Conservation (phyloP, 2,888 invertebrate species). For the Eremobia ochroleuca region DNA sequence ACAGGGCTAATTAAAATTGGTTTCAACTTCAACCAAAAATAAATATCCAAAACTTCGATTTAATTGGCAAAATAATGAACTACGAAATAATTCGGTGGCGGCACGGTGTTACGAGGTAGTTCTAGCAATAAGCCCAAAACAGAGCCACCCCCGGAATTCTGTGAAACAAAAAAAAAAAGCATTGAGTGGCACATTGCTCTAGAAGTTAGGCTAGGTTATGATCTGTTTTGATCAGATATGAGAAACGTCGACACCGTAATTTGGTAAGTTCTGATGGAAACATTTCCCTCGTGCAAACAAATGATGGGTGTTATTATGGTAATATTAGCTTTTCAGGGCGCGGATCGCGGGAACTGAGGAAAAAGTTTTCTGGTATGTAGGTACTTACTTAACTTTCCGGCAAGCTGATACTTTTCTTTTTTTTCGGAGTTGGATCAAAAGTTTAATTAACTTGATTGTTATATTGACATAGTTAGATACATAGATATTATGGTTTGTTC, state of each 20-base stretch:
- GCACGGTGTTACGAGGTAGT: constrained; percentile 4
- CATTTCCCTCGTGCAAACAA: constrained; percentile 34
- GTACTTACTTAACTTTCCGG: constrained; percentile 51
- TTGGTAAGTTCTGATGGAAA: constrained; percentile 45
- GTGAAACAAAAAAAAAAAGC: constrained; percentile 2
- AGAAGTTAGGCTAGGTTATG: constrained; percentile 57
- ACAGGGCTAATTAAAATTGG: constrained; percentile 17
- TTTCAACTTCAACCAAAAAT: constrained; percentile 26
- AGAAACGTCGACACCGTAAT: constrained; percentile 25
- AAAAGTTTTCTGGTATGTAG: constrained; percentile 41
- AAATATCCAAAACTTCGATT: background rate
- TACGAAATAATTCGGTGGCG: constrained; percentile 6
- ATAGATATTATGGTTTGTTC: background rate
- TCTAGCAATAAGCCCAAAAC: constrained; percentile 11
- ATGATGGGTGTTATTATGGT: constrained; percentile 41
- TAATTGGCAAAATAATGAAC: constrained; percentile 30
- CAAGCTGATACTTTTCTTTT: constrained; percentile 22
- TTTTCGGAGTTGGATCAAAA: background rate
- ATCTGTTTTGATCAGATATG: constrained; percentile 48
- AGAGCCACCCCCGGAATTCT: background rate
- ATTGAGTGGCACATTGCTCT: constrained; percentile 12
- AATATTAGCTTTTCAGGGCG: constrained; percentile 24
- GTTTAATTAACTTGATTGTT: background rate
- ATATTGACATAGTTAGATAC: background rate
- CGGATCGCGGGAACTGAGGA: background rate